These are phyloP conservation scores for Baronia brevicornis DNA, from an alignment of 2,888 invertebrate species.

Conservation along the genomic window DNA sequence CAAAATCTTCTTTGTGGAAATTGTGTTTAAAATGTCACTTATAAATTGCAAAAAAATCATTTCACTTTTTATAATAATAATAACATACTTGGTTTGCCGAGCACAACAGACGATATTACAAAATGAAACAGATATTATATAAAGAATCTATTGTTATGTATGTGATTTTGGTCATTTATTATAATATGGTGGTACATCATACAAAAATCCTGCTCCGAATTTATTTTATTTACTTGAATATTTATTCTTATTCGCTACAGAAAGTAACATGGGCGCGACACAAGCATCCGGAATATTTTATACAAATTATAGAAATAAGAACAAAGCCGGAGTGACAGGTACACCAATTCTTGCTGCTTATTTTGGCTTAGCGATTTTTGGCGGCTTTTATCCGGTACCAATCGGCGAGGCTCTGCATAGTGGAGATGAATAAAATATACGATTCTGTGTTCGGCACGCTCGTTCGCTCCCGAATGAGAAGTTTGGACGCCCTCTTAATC, in stretches of 20 bases:
- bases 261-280: conserved; percentile 48
- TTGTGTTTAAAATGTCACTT: no score
- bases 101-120: no score
- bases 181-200: conserved; percentile 24
- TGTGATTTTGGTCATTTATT: conserved; percentile 49
- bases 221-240: conserved; percentile 12
- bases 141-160: no score
- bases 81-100: no score
- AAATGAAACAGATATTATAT: no score
- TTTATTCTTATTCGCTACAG: conserved; percentile 23
- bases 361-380: conserved; percentile 66
- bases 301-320: conserved; percentile 74
- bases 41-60: no score
- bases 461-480: conserved; percentile 56
- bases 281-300: conserved; percentile 68
- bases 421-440: conserved; percentile 68
- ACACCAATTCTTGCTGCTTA: conserved; percentile 68
- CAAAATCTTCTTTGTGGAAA: no score
- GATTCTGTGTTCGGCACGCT: conserved; percentile 53
- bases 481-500: conserved; percentile 60
- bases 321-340: conserved; percentile 69
- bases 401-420: conserved; percentile 57
- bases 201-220: conserved; percentile 15
- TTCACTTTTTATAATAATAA: no score
- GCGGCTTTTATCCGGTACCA: conserved; percentile 64